A percentile compares a stretch with the other conserved stretches of the same genome.
Conservation (phyloP, 30 jellyfish, hydroid and myxozoan species). For the Pelagia noctiluca region DNA sequence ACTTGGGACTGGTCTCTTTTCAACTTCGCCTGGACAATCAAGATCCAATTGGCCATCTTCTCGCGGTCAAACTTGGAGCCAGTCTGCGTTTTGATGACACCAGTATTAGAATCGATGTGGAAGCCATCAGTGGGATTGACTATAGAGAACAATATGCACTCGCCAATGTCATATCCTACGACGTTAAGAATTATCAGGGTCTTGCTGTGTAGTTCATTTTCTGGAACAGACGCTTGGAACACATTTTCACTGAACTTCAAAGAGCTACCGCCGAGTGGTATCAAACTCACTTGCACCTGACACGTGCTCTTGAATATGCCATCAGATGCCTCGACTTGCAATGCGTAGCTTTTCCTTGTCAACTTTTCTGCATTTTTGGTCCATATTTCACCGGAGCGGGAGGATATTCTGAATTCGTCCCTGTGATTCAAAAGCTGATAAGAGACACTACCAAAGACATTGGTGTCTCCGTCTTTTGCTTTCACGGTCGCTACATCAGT, state of each 20-base stretch:
- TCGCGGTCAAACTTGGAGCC: slow-evolving; percentile 86
- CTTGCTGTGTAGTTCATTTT: slow-evolving; percentile 45
- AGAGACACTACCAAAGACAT: slow-evolving; percentile 56
- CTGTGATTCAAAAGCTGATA: slow-evolving; percentile 63
- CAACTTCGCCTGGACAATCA: slow-evolving; percentile 80
- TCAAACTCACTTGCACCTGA: slow-evolving; percentile 49
- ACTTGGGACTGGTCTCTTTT: slow-evolving; percentile 60
- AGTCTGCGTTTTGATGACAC: slow-evolving; percentile 51
- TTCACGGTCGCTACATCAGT: slow-evolving; percentile 70
- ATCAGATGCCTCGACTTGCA: slow-evolving; percentile 83
- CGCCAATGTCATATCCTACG: slow-evolving; percentile 88
- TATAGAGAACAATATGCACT: slow-evolving; percentile 59
- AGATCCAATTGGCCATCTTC: slow-evolving; percentile 40
- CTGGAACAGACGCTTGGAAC: slow-evolving; percentile 62
- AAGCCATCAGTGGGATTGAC: slow-evolving; percentile 74
- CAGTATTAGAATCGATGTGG: slow-evolving; percentile 62
- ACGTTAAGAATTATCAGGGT: slow-evolving; percentile 60
- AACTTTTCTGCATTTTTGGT: slow-evolving; percentile 52
- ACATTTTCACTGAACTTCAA: slow-evolving; percentile 69
- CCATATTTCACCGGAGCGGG: slow-evolving; percentile 69
- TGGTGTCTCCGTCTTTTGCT: slow-evolving; percentile 89
- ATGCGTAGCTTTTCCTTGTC: slow-evolving; percentile 18
- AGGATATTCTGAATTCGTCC: slow-evolving; percentile 55
- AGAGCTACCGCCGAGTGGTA: slow-evolving; percentile 9
- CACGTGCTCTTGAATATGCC: slow-evolving; percentile 77